Conservation (phyloP, 2,888 invertebrate genomes). For the Zhuqinia jingwanae region DNA sequence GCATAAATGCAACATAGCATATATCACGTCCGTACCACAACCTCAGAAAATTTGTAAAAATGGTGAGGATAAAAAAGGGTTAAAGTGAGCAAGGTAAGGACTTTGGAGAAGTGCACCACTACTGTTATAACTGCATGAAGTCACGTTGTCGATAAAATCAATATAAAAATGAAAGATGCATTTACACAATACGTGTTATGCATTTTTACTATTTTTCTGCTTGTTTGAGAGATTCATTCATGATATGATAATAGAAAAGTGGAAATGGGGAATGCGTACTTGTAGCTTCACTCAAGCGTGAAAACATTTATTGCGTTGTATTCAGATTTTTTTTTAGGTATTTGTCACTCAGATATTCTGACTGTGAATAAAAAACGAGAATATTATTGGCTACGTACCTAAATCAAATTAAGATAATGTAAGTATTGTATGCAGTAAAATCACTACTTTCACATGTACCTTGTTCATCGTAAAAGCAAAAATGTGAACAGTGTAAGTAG, state of each 20-base stretch:
- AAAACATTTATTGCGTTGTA: too few relatives aligned
- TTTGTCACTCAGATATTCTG: too few relatives aligned
- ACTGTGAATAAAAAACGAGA: too few relatives aligned
- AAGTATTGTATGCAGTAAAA: neutral
- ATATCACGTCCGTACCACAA: neutral
- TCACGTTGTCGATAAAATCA: conserved; percentile 9
- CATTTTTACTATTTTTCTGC: neutral
- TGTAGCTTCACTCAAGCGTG: too few relatives aligned
- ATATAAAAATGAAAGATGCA: neutral
- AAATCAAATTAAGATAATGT: neutral
- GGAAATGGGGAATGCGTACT: too few relatives aligned
- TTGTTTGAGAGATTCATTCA: neutral
- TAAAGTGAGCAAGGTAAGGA: neutral
- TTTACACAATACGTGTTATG: conserved; percentile 20
- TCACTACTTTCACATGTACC: too few relatives aligned
- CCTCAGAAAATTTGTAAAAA: neutral
- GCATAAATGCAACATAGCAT: neutral
- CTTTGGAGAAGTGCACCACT: neutral
- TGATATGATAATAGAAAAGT: too few relatives aligned
- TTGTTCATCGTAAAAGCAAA: too few relatives aligned
- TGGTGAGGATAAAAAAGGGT: neutral
- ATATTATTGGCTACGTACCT: too few relatives aligned
- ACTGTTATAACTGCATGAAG: neutral
- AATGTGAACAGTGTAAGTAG: too few relatives aligned
- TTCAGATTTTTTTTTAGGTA: too few relatives aligned